Base-by-base conservation (phyloP, 2,888 invertebrate genomes). In the Terebella lapidaria region DNA sequence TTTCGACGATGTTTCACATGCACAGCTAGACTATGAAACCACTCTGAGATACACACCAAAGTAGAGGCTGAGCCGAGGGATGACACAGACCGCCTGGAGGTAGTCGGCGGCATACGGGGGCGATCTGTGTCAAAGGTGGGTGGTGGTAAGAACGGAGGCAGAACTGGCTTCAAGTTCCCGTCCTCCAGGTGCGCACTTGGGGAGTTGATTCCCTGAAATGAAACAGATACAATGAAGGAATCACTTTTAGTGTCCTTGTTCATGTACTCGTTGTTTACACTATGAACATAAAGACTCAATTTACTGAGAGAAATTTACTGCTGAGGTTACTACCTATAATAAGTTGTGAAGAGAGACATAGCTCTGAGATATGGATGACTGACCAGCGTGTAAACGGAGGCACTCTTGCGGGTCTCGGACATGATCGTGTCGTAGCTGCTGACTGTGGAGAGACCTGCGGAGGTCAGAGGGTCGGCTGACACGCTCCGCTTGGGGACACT, bases 151-250 rank as follows among this genome's bases (percentile, higher is more conserved):
- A 78, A 77, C 52, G 78, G 77, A 3, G 77, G 75, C 22, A 75
- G 74, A 18, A 76, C 75, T 28, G 76, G 76, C 61, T 75, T 77
- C 45, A 78, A 62, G 4, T 74, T 76, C n/a, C 75, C 75, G 64
- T 71, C 72, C 3, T 57, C 46, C 67, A 71, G 60, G 51, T 64
- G 70, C 20, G 74, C 71, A 63, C 71, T 72, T 18, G 71, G 70
- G 1, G 74, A 71, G 54, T 73, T 75, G 27, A 75, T 73, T 52
- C 74, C 74, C 75, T 77, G 42, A 35, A 35, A 35, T n/a, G n/a
- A 35, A n/a, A 15, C 10, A n/a, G n/a, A n/a, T n/a, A n/a, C n/a
- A n/a, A n/a, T n/a, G n/a, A n/a, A n/a, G n/a, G n/a, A n/a, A n/a
- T n/a, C n/a, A n/a, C n/a, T n/a, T n/a, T n/a, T n/a, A n/a, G n/a